phyloP scores from a whole-genome alignment of 53 echinoderm and acorn worm species.

The Holothuria leucospilota region DNA sequence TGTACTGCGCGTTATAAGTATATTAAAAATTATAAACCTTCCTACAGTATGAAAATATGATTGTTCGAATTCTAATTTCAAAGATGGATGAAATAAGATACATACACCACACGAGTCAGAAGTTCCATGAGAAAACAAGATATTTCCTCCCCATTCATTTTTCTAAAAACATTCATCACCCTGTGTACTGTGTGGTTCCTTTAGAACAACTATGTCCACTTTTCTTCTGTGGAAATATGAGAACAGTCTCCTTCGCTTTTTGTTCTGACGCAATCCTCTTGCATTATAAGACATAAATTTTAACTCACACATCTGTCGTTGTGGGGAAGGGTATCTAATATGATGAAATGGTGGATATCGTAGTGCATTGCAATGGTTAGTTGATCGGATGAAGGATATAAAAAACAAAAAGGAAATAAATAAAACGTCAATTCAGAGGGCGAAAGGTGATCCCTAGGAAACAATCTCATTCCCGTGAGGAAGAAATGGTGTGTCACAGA shows the following conservation, averaged over 20 bases:
- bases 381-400: too few relatives aligned
- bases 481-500: background rate
- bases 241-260: background rate
- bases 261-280: background rate
- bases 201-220: constrained; percentile 4
- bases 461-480: too few relatives aligned
- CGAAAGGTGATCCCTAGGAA: background rate
- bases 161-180: constrained; percentile 10
- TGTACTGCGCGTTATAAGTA: background rate
- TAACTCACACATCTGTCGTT: too few relatives aligned
- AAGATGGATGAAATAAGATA: too few relatives aligned
- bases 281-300: too few relatives aligned
- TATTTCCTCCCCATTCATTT: constrained; percentile 38
- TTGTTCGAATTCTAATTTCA: too few relatives aligned
- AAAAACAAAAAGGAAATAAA: background rate
- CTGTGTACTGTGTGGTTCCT: constrained; percentile 13
- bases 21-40: background rate
- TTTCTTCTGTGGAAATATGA: constrained; percentile 24
- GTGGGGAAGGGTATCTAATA: too few relatives aligned
- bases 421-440: background rate
- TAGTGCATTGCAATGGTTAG: too few relatives aligned
- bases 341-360: too few relatives aligned
- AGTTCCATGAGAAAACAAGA: constrained; percentile 35
- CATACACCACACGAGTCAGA: too few relatives aligned
- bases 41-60: background rate